Evolutionary conservation across 2,797 vertebrate genomes (phyloP).

Genomic region (Eospalax fontanierii): DNA sequence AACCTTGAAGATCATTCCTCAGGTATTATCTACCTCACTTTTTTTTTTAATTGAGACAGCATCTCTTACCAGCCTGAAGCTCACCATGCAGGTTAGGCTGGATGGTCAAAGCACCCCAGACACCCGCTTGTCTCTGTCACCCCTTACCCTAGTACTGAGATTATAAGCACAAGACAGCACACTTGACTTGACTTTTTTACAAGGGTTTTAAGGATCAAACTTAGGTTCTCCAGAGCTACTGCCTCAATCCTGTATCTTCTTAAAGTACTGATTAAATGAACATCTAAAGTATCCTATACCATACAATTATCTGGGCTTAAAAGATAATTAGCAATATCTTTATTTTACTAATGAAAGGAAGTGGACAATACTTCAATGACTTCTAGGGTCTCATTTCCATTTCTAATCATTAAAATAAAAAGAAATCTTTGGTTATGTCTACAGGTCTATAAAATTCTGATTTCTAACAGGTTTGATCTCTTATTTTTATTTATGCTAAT

Average conservation of each 20-base stretch:
- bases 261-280: neutral
- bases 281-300: too few relatives aligned
- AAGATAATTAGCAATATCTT: too few relatives aligned
- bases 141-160: neutral
- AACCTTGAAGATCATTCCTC: neutral
- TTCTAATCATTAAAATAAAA: too few relatives aligned
- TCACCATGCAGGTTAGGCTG: neutral
- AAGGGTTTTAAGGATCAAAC: neutral
- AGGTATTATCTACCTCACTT: neutral
- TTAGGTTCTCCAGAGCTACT: neutral
- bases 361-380: too few relatives aligned
- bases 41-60: neutral
- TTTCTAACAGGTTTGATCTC: too few relatives aligned
- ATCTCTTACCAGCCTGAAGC: neutral
- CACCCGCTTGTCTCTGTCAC: neutral
- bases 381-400: too few relatives aligned
- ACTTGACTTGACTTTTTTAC: neutral
- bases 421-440: too few relatives aligned
- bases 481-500: too few relatives aligned
- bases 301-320: too few relatives aligned
- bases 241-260: neutral
- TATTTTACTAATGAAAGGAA: too few relatives aligned
- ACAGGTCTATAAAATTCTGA: too few relatives aligned
- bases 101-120: neutral
- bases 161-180: neutral